phyloP scores from a whole-genome alignment of 2,888 invertebrate species.

The Tetropium fuscum region DNA sequence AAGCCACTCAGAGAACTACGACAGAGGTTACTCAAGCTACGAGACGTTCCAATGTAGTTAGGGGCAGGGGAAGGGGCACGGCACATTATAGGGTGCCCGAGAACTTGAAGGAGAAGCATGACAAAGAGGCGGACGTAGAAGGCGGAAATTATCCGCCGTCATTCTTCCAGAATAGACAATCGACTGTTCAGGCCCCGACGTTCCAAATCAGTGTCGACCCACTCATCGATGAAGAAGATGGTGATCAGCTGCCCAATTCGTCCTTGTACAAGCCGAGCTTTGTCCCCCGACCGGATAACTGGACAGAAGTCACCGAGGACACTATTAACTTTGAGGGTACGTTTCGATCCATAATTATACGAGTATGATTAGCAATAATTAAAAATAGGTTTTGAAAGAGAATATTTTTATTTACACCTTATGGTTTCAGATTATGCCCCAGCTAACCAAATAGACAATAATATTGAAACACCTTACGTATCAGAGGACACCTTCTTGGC shows the following conservation, averaged over 20 bases:
- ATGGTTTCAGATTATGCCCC: constrained; percentile 17
- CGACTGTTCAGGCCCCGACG: constrained; percentile 50
- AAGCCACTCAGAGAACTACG: constrained; percentile 9
- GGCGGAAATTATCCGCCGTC: constrained; percentile 67
- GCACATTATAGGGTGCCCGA: constrained; percentile 68
- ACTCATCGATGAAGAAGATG: constrained; percentile 49
- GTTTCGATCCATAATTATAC: background rate
- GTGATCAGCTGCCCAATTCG: constrained; percentile 71
- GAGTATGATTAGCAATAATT: background rate
- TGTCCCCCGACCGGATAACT: constrained; percentile 52
- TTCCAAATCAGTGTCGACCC: constrained; percentile 64
- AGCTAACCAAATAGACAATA: constrained; percentile 7
- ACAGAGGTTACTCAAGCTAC: constrained; percentile 37
- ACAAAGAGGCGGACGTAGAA: constrained; percentile 62
- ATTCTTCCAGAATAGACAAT: constrained; percentile 54
- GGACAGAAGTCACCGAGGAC: constrained; percentile 59
- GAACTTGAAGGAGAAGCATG: constrained; percentile 48
- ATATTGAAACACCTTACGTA: background rate
- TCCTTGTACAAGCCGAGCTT: constrained; percentile 70
- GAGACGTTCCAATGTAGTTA: constrained; percentile 40
- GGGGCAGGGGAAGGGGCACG: constrained; percentile 67
- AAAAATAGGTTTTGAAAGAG: background rate
- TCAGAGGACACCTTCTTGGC: background rate
- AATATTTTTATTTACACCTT: background rate
- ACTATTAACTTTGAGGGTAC: constrained; percentile 29